These are phyloP conservation scores for Allygus modestus DNA, from an alignment of 2,888 invertebrate genomes.

Conservation along the genomic window DNA sequence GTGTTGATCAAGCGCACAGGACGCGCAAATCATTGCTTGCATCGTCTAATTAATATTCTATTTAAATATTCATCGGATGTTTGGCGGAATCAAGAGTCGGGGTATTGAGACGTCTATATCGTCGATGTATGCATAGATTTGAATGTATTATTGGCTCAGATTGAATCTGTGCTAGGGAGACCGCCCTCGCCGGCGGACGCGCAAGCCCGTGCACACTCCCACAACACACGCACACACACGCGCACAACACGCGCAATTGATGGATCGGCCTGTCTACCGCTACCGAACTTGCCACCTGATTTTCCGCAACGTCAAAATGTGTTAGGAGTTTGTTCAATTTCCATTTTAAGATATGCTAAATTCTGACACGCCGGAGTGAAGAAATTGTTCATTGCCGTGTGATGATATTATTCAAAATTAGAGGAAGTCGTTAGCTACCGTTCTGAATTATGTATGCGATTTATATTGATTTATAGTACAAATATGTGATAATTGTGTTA, in stretches of 20 bases:
- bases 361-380: neutral
- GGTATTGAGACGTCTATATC: slow-evolving; percentile 54
- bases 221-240: neutral
- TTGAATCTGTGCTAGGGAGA: slow-evolving; percentile 6
- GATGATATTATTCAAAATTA: slow-evolving; percentile 7
- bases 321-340: slow-evolving; percentile 29
- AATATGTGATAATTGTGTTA: too few relatives aligned
- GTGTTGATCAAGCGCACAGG: neutral
- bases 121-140: slow-evolving; percentile 52
- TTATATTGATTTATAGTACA: too few relatives aligned
- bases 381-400: neutral
- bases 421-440: slow-evolving; percentile 26
- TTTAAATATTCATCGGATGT: slow-evolving; percentile 54
- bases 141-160: slow-evolving; percentile 56
- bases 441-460: neutral
- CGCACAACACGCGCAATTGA: neutral
- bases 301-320: slow-evolving; percentile 19
- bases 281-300: slow-evolving; percentile 29
- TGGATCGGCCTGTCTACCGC: neutral
- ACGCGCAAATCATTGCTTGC: slow-evolving; percentile 19
- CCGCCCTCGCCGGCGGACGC: slow-evolving; percentile 5
- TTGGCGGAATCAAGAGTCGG: neutral
- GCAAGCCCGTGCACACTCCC: neutral
- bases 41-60: slow-evolving; percentile 53
- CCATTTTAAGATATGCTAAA: slow-evolving; percentile 31